Base-by-base conservation (phyloP, 2,888 invertebrate species). In the Nebria brevicollis region DNA sequence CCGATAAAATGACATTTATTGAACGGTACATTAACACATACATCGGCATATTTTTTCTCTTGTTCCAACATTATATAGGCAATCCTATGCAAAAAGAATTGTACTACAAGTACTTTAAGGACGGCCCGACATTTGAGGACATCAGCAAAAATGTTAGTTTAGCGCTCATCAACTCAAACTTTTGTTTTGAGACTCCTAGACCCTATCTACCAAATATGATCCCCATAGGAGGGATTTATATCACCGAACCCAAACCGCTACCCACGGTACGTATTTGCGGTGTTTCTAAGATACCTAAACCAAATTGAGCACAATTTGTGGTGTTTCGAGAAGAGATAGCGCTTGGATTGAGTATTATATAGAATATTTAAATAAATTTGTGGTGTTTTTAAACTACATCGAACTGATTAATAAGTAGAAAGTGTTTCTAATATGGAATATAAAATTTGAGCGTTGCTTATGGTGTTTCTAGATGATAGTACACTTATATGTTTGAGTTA, bases 1-100 rank as follows among this genome's bases (percentile, higher is more conserved):
- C 85, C 0, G 86, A 87, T 66, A 83, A 86, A 41, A 89, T 89
- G 88, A 86, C 82, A 8, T 88, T 89, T 76, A 77, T 83, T 26
- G 84, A 89, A 82, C 84, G 89, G 66, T 77, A 86, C 10, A 64
- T 83, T 25, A 89, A 89, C 83, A 85, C 86, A 1, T 41, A 84
- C 13, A 11, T 72, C 0, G 76, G 77, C 6, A 43, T 84, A 7
- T 7, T 82, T 8, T 66, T 77, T 11, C 77, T 82, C 13, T 42
- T 76, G 2, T 74, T 79, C 42, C 8, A 74, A 8, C 42, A 78
- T 65, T 83, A 72, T 66, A 83, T 75, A n/a, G 81, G 76, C 42
- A 75, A 82, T 20, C 81, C 81, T 2, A 26, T 66, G 25, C 83
- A 84, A 83, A 25, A 82, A 43, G 41, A 66, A 65, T 11, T 85